phyloP scores from a whole-genome alignment of 1,140 invertebrate species.

The Drosophila nigromelanica region DNA sequence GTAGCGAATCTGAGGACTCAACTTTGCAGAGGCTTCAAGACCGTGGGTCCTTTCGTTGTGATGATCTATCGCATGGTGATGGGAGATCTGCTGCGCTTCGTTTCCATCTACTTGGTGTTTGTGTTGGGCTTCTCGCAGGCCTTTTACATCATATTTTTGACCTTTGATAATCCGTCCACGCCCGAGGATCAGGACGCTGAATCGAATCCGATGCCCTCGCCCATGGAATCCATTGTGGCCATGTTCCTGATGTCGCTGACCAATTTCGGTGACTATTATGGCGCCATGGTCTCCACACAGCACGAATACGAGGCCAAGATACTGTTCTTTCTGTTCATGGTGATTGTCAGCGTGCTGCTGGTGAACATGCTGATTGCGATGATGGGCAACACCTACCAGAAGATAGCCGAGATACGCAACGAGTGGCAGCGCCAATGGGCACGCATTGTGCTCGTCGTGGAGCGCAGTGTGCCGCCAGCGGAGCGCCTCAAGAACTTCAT shows the following conservation, averaged over 20 bases:
- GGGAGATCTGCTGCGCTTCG: constrained; percentile 97
- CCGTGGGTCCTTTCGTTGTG: constrained; percentile 98
- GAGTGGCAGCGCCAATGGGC: constrained; percentile 99
- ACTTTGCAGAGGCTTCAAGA: constrained; percentile 94
- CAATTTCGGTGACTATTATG: constrained; percentile 97
- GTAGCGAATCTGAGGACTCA: not conserved
- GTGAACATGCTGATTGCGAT: constrained; percentile 99
- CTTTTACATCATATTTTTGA: constrained; percentile 95
- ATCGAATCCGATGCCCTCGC: constrained; percentile 93
- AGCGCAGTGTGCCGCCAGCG: constrained; percentile 95
- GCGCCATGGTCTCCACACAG: constrained; percentile 93
- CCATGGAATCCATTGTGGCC: constrained; percentile 96
- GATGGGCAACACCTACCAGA: constrained; percentile 99
- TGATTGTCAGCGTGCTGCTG: constrained; percentile 96
- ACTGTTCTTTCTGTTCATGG: constrained; percentile 98
- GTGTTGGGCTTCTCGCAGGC: constrained; percentile 99
- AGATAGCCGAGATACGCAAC: constrained; percentile 97
- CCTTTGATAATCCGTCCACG: constrained; percentile 90
- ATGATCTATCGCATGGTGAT: constrained; percentile 99
- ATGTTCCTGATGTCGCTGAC: constrained; percentile 99
- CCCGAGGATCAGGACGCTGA: constrained; percentile 88
- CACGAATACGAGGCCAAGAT: constrained; percentile 95
- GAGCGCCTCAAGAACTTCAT: constrained; percentile 93
- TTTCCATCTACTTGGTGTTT: constrained; percentile 98
- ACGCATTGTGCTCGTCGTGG: constrained; percentile 97